phyloP scores from a whole-genome alignment of 2,113 vertebrate genomes.

The Australoheros scitulus region DNA sequence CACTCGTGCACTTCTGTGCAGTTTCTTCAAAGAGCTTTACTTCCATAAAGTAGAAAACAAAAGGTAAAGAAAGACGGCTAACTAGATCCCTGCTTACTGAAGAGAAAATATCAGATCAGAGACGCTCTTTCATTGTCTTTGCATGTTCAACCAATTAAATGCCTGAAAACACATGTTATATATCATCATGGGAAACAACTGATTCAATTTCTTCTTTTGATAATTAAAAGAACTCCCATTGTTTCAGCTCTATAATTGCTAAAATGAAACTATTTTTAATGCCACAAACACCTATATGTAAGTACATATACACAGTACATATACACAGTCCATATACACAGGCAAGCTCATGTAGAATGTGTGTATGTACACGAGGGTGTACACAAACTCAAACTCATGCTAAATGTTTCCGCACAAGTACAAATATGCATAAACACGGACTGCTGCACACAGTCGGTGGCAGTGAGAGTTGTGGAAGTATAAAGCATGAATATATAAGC shows the following conservation, averaged over 20 bases:
- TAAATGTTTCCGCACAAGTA: neutral
- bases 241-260: neutral
- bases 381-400: neutral
- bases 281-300: neutral
- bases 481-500: conserved; percentile 53
- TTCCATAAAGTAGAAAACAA: neutral
- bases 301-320: neutral
- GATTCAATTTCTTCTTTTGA: neutral
- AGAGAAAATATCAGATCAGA: neutral
- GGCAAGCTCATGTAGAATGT: neutral
- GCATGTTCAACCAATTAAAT: neutral
- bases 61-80: neutral
- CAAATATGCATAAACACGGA: conserved; percentile 5
- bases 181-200: neutral
- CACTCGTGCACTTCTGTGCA: conserved; percentile 6
- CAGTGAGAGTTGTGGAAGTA: conserved; percentile 32
- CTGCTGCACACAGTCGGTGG: neutral
- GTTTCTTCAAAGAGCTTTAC: conserved; percentile 35
- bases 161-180: neutral
- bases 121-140: neutral
- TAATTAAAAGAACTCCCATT: neutral
- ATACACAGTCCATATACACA: neutral
- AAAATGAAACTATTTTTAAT: neutral
- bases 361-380: neutral
- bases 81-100: conserved; percentile 22